Conservation (phyloP, 2,888 invertebrate species). For the Scaptomyza parva region DNA sequence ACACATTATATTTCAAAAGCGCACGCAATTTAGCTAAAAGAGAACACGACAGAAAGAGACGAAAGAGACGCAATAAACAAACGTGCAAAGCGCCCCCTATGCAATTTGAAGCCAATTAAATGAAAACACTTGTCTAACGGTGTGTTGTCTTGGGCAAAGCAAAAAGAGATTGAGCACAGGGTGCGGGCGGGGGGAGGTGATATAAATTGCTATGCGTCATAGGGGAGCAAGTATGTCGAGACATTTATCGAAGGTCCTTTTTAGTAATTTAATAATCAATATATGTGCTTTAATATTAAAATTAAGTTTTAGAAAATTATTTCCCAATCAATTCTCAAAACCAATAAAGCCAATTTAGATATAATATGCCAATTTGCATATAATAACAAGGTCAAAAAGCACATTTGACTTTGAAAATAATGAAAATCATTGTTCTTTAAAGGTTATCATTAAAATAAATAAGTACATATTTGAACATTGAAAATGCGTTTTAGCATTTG, state of each 20-base stretch:
- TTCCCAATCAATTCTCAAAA: too few species aligned
- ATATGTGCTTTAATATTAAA: too few species aligned
- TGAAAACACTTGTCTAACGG: constrained; percentile 24
- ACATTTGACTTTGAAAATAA: too few species aligned
- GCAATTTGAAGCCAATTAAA: constrained; percentile 27
- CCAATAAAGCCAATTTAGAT: neutral
- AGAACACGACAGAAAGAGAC: neutral
- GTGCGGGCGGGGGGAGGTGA: neutral
- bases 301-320: too few species aligned
- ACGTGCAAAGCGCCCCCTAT: neutral
- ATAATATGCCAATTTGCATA: too few species aligned
- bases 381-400: too few species aligned
- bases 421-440: too few species aligned
- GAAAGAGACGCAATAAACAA: neutral
- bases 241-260: neutral
- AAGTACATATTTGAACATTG: too few species aligned
- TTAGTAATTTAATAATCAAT: constrained; percentile 17
- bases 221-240: neutral
- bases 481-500: too few species aligned
- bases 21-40: constrained; percentile 34
- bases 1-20: constrained; percentile 32
- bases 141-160: neutral
- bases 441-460: too few species aligned
- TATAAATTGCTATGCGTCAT: constrained; percentile 35
- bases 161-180: neutral